Percentiles rank a stretch among this genome's conserved stretches.
Conservation (phyloP, 2,797 vertebrate species). For the Falco biarmicus region DNA sequence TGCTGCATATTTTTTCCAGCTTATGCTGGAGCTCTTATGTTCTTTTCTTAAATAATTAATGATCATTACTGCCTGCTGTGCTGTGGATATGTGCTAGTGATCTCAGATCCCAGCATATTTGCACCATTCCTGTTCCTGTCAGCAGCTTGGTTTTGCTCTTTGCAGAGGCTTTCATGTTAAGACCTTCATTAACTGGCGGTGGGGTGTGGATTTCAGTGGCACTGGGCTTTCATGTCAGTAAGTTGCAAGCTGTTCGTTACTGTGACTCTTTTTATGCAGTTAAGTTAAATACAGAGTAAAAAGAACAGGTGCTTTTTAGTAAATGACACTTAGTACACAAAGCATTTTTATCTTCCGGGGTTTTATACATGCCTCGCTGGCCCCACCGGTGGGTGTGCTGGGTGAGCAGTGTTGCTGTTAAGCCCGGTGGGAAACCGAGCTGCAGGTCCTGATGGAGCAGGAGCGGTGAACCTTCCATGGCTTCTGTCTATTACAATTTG, state of each 20-base stretch:
- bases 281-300: neutral
- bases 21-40: constrained; percentile 56
- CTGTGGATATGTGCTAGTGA: constrained; percentile 44
- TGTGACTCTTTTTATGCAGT: constrained; percentile 29
- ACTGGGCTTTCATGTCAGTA: constrained; percentile 68
- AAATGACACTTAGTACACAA: neutral
- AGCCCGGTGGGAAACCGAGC: neutral
- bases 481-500: neutral
- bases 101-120: constrained; percentile 68
- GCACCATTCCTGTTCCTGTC: constrained; percentile 65
- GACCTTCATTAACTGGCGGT: constrained; percentile 70
- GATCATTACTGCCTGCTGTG: constrained; percentile 68
- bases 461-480: neutral
- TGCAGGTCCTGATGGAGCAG: neutral
- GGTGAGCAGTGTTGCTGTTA: neutral
- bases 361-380: neutral
- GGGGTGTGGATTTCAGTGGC: constrained; percentile 38
- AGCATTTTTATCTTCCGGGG: neutral
- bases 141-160: constrained; percentile 66
- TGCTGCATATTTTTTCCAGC: constrained; percentile 45
- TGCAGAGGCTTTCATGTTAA: constrained; percentile 70
- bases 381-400: fast-evolving
- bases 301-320: neutral
- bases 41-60: constrained; percentile 82
- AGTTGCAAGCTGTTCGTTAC: constrained; percentile 54